Conservation (phyloP, 1,140 invertebrate genomes). For the Plectus sambesii region DNA sequence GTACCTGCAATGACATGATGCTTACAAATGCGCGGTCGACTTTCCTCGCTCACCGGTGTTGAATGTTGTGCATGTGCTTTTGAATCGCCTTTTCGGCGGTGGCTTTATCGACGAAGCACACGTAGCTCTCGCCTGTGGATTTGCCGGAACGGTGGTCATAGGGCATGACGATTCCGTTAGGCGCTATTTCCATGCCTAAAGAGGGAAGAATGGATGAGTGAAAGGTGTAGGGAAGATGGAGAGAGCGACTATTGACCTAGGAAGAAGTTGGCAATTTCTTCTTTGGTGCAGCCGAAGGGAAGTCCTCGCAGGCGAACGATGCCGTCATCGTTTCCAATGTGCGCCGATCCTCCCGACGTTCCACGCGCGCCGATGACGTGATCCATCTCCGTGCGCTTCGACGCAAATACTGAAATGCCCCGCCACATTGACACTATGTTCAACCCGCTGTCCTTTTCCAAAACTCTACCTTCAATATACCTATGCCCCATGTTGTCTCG, state of each 20-base stretch:
- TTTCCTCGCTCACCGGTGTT: conserved; percentile 10
- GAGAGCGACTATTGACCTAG: too few relatives aligned
- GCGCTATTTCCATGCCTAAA: conserved; percentile 17
- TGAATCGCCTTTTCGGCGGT: conserved; percentile 13
- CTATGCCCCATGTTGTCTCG: conserved; percentile 78
- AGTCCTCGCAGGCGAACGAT: conserved; percentile 21
- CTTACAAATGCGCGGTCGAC: not conserved
- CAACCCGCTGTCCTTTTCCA: conserved; percentile 5
- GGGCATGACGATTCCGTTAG: conserved; percentile 11
- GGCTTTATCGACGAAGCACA: conserved; percentile 13
- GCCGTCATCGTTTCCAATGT: not conserved
- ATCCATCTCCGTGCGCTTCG: not conserved
- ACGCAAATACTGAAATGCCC: conserved; percentile 5
- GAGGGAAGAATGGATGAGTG: too few relatives aligned
- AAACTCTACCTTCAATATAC: conserved; percentile 70
- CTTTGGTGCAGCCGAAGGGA: conserved; percentile 14
- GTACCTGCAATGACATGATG: conserved; percentile 15
- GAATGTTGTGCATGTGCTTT: conserved; percentile 23
- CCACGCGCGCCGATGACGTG: conserved; percentile 5
- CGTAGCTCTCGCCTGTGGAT: conserved; percentile 19
- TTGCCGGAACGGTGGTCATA: conserved; percentile 6
- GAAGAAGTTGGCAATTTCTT: conserved; percentile 21
- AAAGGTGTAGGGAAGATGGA: too few relatives aligned
- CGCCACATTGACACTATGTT: conserved; percentile 5
- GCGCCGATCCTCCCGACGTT: conserved; percentile 6